These are phyloP conservation scores for Oophaga sylvatica DNA, from an alignment of 2,797 vertebrate species.

Conservation along the genomic window DNA sequence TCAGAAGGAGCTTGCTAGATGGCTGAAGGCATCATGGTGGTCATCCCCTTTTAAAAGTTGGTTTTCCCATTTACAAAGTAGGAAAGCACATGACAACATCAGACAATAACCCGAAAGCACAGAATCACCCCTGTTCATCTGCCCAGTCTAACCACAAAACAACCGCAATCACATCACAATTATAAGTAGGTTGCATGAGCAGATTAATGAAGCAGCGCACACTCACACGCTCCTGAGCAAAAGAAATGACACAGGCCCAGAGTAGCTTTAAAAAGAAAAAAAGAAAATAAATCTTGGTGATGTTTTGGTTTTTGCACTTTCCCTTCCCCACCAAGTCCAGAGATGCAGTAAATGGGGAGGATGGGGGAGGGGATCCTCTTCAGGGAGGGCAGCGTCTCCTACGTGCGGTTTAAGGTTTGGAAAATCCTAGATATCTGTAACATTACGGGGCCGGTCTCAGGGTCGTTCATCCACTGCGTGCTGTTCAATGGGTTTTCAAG, in stretches of 20 bases:
- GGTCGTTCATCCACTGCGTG: constrained; percentile 99
- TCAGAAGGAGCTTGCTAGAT: neutral
- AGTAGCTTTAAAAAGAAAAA: neutral
- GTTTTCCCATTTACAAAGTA: neutral
- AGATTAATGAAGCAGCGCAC: constrained; percentile 13
- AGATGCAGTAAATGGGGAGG: neutral
- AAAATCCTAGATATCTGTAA: constrained; percentile 99
- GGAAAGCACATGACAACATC: neutral
- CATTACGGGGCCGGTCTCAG: constrained; percentile 96
- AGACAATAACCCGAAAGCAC: neutral
- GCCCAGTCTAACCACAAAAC: constrained; percentile 6
- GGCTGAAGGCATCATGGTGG: constrained; percentile 9
- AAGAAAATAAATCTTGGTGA: neutral
- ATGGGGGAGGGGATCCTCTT: neutral
- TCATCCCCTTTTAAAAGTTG: neutral
- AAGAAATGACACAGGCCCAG: neutral
- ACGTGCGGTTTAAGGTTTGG: constrained; percentile 98
- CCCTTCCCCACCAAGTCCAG: constrained; percentile 10
- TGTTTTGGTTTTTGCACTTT: constrained; percentile 27
- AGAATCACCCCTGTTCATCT: neutral
- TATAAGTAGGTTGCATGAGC: neutral
- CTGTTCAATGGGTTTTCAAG: constrained; percentile 97
- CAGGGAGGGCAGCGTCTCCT: constrained; percentile 63
- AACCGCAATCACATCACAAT: constrained; percentile 20
- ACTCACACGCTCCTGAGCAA: constrained; percentile 46